Conservation (phyloP, 2,113 vertebrate species). For the Podarcis muralis region DNA sequence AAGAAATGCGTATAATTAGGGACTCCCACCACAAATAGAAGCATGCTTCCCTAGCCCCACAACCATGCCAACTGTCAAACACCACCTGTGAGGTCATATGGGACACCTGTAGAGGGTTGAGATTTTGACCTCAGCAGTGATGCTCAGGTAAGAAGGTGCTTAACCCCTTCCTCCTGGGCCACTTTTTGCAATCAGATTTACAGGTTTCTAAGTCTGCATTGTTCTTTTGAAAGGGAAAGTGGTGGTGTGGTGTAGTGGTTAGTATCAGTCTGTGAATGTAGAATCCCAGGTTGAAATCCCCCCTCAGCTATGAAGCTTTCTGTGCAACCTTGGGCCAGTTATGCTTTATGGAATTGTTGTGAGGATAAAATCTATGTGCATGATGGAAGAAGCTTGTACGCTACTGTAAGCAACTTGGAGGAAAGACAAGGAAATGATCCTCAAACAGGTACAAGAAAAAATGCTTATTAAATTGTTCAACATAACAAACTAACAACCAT, state of each 20-base stretch:
- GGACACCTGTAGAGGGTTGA: background rate
- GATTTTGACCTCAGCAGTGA: background rate
- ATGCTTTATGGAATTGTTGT: background rate
- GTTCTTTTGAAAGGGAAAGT: background rate
- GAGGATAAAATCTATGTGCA: background rate
- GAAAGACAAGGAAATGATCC: background rate
- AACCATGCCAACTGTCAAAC: too few species aligned
- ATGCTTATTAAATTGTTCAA: background rate
- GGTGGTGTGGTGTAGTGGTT: background rate
- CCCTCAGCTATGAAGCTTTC: background rate
- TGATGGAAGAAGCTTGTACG: background rate
- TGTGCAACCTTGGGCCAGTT: background rate
- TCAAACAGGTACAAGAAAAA: background rate
- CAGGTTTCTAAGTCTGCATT: background rate
- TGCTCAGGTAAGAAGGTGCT: too few species aligned
- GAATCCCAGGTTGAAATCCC: background rate
- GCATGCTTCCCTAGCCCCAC: too few species aligned
- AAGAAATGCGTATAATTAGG: too few species aligned
- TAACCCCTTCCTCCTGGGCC: background rate
- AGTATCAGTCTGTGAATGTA: background rate
- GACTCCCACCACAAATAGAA: too few species aligned
- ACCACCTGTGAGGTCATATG: too few species aligned
- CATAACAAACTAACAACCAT: background rate
- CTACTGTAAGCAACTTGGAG: background rate
- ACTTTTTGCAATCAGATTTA: background rate